These are phyloP conservation scores for Buceros bicornis DNA, from an alignment of 2,797 vertebrate species.

Conservation along the genomic window DNA sequence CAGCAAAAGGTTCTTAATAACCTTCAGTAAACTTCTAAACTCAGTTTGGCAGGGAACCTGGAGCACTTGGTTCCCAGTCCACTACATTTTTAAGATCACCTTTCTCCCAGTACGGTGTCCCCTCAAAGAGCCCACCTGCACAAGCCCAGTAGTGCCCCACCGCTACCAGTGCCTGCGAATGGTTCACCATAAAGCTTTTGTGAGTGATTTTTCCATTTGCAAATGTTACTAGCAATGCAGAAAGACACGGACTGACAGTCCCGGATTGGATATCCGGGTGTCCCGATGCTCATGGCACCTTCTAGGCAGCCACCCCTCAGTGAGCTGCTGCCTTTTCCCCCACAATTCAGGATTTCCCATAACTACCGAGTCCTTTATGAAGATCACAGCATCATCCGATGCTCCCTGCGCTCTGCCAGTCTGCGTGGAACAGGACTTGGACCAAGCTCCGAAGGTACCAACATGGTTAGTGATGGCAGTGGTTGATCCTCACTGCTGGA, in stretches of 20 bases:
- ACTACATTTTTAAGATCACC: not conserved
- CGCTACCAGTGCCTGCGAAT: accelerated
- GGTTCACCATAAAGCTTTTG: not conserved
- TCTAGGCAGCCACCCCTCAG: not conserved
- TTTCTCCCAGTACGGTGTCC: not conserved
- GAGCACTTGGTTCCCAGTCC: not conserved
- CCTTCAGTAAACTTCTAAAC: not conserved
- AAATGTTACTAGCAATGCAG: not conserved
- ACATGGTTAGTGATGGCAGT: accelerated
- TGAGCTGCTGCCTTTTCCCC: not conserved
- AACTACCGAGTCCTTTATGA: not conserved
- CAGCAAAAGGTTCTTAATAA: not conserved
- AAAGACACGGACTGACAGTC: not conserved
- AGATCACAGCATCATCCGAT: not conserved
- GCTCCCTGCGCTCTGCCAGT: not conserved
- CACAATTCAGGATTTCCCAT: not conserved
- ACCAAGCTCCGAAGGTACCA: not conserved
- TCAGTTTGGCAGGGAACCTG: accelerated
- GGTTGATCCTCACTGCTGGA: not conserved
- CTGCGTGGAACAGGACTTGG: not conserved
- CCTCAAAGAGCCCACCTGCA: not conserved
- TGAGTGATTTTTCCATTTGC: not conserved
- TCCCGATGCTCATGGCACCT: not conserved
- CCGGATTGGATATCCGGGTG: not conserved
- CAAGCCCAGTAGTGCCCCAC: not conserved